A percentile compares a stretch with the other conserved stretches of the same genome.
Conservation (phyloP, 2,113 vertebrate species). For the Pachypanchax playfairii region DNA sequence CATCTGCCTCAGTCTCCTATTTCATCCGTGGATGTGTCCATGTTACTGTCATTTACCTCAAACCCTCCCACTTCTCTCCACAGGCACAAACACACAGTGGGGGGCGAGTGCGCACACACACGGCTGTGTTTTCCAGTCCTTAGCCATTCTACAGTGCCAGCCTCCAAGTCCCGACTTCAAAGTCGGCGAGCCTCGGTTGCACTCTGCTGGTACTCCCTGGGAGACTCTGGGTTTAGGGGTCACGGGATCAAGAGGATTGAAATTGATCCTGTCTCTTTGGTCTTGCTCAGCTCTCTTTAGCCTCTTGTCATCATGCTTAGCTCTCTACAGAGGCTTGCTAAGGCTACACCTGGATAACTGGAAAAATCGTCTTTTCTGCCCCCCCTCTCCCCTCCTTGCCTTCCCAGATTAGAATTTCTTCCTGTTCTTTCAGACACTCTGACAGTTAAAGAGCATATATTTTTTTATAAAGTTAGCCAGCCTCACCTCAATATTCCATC, state of each 20-base stretch:
- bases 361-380: conserved; percentile 29
- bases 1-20: conserved; percentile 83
- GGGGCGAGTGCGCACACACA: conserved; percentile 32
- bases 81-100: conserved; percentile 68
- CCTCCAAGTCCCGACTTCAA: conserved; percentile 66
- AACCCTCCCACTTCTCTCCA: conserved; percentile 86
- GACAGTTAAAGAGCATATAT: conserved; percentile 42
- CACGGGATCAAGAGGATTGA: conserved; percentile 77
- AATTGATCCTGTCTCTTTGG: conserved; percentile 74
- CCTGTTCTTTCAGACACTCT: conserved; percentile 23
- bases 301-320: conserved; percentile 54
- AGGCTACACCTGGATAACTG: conserved; percentile 45
- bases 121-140: conserved; percentile 47
- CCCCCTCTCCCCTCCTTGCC: conserved; percentile 2
- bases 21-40: conserved; percentile 96
- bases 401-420: conserved; percentile 32
- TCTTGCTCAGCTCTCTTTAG: conserved; percentile 63
- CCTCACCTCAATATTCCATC: conserved; percentile 24
- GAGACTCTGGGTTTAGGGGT: conserved; percentile 67
- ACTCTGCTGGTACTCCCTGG: conserved; percentile 67
- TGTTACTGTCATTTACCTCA: conserved; percentile 95
- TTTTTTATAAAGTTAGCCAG: conserved; percentile 29
- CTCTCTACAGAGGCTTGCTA: conserved; percentile 26
- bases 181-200: conserved; percentile 37
- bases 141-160: conserved; percentile 41